These are phyloP conservation scores for Ormyrus thymus DNA, from an alignment of 2,888 invertebrate species.

Conservation along the genomic window DNA sequence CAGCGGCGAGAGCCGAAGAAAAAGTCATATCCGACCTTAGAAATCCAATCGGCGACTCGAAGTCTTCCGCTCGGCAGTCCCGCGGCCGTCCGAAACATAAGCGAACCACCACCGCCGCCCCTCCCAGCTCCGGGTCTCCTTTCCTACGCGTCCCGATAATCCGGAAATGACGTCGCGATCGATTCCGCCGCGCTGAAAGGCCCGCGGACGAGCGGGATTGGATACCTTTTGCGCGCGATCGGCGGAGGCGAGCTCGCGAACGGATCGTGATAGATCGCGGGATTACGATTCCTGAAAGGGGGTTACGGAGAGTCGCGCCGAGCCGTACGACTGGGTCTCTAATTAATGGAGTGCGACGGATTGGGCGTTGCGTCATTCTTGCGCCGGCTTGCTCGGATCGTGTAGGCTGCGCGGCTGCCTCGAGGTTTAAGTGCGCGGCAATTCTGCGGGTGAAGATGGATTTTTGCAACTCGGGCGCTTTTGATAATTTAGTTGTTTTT, in stretches of 20 bases:
- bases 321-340: no score
- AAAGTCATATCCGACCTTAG: conserved; percentile 67
- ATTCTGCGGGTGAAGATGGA: no score
- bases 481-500: no score
- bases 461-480: no score
- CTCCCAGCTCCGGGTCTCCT: not conserved
- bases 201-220: conserved; percentile 6
- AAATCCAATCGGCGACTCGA: conserved; percentile 69
- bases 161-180: conserved; percentile 51
- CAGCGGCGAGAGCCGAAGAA: not conserved
- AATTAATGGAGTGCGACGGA: no score
- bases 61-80: conserved; percentile 61
- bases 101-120: conserved; percentile 30
- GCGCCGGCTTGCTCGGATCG: no score
- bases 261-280: conserved; percentile 28
- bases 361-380: no score
- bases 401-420: no score
- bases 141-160: conserved; percentile 24
- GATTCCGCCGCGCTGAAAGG: conserved; percentile 39
- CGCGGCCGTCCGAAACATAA: conserved; percentile 70
- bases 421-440: no score
- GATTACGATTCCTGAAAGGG: conserved; percentile 23
- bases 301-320: no score
- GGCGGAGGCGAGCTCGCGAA: conserved; percentile 27
- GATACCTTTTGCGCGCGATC: not conserved